Conservation (phyloP, 1,140 invertebrate genomes). For the Dendroctonus valens region DNA sequence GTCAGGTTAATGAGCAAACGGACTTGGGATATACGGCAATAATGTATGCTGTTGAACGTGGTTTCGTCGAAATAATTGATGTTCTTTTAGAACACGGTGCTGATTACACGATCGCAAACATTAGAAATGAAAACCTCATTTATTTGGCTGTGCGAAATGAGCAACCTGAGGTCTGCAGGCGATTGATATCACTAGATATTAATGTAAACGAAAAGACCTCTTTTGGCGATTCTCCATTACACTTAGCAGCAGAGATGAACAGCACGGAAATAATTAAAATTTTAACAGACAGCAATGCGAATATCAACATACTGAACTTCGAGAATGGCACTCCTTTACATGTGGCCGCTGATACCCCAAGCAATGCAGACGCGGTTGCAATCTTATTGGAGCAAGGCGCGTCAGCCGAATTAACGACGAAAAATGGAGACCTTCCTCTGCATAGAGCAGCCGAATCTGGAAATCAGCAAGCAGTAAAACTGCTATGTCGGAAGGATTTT, state of each 20-base stretch:
- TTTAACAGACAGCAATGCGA: slow-evolving; percentile 31
- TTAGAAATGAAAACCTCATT: slow-evolving; percentile 21
- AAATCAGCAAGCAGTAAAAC: slow-evolving; percentile 25
- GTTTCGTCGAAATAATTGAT: slow-evolving; percentile 10
- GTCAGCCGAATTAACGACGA: slow-evolving; percentile 8
- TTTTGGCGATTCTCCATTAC: slow-evolving; percentile 32
- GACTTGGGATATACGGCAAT: slow-evolving; percentile 26
- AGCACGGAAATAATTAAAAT: slow-evolving; percentile 17
- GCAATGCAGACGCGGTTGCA: slow-evolving; percentile 20
- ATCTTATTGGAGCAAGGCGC: slow-evolving; percentile 32
- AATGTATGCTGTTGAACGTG: slow-evolving; percentile 22
- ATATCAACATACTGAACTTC: slow-evolving; percentile 30
- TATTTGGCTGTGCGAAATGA: slow-evolving; percentile 27
- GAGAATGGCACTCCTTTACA: slow-evolving; percentile 39
- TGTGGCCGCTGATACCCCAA: slow-evolving; percentile 26
- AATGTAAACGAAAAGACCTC: slow-evolving; percentile 27
- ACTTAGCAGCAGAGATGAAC: slow-evolving; percentile 35
- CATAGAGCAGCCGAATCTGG: slow-evolving; percentile 35
- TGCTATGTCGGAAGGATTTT: slow-evolving; percentile 27
- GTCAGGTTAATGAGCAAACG: slow-evolving; percentile 55
- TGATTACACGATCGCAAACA: slow-evolving; percentile 6
- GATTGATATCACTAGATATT: slow-evolving; percentile 20
- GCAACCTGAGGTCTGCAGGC: slow-evolving; percentile 14
- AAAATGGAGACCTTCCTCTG: slow-evolving; percentile 36
- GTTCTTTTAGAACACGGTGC: slow-evolving; percentile 17